Conservation (phyloP, 2,888 invertebrate genomes). For the Auanema freiburgensis region DNA sequence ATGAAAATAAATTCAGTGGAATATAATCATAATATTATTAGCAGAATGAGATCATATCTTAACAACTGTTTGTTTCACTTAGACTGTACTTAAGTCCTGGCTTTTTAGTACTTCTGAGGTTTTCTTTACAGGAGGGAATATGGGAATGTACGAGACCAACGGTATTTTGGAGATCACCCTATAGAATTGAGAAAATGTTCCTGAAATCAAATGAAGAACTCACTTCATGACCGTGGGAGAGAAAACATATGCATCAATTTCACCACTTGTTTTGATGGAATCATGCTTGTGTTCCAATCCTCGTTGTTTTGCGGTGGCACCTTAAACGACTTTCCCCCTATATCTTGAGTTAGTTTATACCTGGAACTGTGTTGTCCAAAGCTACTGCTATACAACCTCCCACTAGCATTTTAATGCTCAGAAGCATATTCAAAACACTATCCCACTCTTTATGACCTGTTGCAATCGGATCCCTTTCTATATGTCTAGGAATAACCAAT, state of each 20-base stretch:
- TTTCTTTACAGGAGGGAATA: neutral
- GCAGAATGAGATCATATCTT: no score
- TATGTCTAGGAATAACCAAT: constrained; percentile 45
- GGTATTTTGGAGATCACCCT: neutral
- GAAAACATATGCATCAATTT: neutral
- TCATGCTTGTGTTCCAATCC: constrained; percentile 28
- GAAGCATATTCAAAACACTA: constrained; percentile 51
- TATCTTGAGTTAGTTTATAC: constrained; percentile 6
- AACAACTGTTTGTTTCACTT: no score
- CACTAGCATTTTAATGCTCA: constrained; percentile 64
- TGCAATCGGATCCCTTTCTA: constrained; percentile 37
- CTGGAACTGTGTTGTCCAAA: constrained; percentile 65
- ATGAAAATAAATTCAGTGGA: no score
- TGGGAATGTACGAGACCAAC: neutral
- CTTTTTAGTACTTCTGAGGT: no score
- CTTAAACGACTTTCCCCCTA: constrained; percentile 16
- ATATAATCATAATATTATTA: no score
- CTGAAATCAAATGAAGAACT: neutral
- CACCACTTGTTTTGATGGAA: neutral
- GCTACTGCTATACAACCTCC: constrained; percentile 67
- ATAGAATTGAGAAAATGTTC: no score
- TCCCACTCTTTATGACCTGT: constrained; percentile 40
- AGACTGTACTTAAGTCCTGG: no score
- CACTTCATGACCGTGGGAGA: neutral
- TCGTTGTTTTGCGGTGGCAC: constrained; percentile 46